Evolutionary conservation across 1,140 invertebrate genomes (phyloP), one percentile per base, ranked within the genome.

Genomic region (Drosophila kepulauana): DNA sequence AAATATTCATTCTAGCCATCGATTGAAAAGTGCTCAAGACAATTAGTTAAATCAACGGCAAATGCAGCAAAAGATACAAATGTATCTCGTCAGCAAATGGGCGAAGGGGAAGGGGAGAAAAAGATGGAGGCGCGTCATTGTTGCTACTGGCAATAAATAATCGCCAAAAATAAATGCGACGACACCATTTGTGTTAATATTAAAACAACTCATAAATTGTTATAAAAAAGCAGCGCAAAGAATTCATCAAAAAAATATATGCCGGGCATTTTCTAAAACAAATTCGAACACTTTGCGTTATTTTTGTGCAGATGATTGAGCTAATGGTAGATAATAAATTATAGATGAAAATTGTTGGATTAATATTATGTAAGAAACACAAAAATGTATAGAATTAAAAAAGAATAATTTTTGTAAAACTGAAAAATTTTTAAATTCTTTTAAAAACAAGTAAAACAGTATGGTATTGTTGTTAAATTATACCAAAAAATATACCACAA

Each of bases 181-280:
- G 76, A 82, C 79, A 75, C 73, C 79, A 68, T 80, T 82, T 82
- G 75, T 86, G 65, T 82, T 52, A 74, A 61, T 77, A 65, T 82
- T 87, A 87, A 82, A 78, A 82, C 65, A 80, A 78, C 69, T 78
- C 69, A 87, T 87, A 87, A 87, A 59, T 68, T 76, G 25, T 58
- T 59, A 66, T 67, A 59, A 46, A 58, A 68, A 25, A 48, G 49
- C 67, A 76, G 46, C 43, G 41, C 67, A 57, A 52, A 79, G 69
- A 79, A 87, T 87, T 78, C 79, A 82, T 87, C 82, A 87, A 79
- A 25, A 25, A 25, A 25, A 74, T 41, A 13, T 57, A 57, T 41
- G 8, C 15, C 33, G 2, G 43, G 54, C 41, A 41, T 10, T 57
- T 45, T 58, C 20, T 13, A 58, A 58, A 58, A 51, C 13, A 48